These are phyloP conservation scores for Temnothorax curvispinosus DNA, from an alignment of 1,140 invertebrate genomes.

Conservation along the genomic window DNA sequence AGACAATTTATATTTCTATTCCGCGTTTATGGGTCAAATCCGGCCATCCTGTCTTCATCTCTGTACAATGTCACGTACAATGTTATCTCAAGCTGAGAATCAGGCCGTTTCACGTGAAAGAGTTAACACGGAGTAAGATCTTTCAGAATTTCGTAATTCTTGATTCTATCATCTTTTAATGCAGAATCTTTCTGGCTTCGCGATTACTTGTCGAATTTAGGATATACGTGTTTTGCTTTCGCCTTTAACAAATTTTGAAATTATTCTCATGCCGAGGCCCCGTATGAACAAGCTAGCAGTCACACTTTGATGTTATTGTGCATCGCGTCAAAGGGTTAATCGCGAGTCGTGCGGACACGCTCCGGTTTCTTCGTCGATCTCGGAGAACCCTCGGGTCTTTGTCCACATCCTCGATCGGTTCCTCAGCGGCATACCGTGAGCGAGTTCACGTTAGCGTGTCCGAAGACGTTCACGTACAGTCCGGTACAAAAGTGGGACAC, in stretches of 20 bases:
- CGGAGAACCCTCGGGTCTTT: background rate
- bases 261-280: background rate
- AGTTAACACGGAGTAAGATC: background rate
- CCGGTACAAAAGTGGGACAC: slow-evolving; percentile 81
- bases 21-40: background rate
- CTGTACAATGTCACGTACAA: background rate
- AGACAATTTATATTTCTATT: background rate
- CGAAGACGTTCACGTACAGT: slow-evolving; percentile 73
- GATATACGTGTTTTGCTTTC: background rate
- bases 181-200: background rate
- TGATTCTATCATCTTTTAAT: background rate
- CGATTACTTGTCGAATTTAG: background rate
- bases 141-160: background rate
- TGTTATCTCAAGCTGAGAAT: slow-evolving; percentile 23
- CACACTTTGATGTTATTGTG: background rate
- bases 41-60: background rate
- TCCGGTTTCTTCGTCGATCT: slow-evolving; percentile 25
- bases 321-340: background rate
- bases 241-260: background rate
- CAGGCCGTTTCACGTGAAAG: background rate
- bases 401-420: slow-evolving; percentile 29
- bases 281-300: background rate
- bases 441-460: slow-evolving; percentile 70
- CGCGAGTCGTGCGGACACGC: background rate
- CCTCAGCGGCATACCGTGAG: slow-evolving; percentile 42